Evolutionary conservation across 2,113 vertebrate genomes (phyloP), one percentile per base, ranked within the genome.

Genomic region (Neopipo cinnamomea): DNA sequence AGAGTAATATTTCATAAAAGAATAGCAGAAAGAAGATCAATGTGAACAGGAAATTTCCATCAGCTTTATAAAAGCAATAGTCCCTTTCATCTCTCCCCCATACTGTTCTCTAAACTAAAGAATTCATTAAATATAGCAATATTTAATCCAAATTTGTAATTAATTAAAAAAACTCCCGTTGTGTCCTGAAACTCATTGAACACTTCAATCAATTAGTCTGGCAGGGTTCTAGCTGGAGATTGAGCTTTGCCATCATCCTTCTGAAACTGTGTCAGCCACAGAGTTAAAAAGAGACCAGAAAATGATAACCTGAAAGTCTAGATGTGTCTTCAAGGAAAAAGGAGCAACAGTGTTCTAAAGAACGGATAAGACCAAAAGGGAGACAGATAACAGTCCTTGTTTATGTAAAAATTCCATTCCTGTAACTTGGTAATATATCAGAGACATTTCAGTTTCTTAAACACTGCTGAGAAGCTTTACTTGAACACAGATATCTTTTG

Each of bases 371-470:
- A 67, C 47, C 56, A 19, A 73, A 77, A 81, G 23, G 6, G 39
- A 91, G 61, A 85, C 24, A 37, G 50, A 19, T 75, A 87, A 67
- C 33, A 61, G 19, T 11, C 33, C n/a, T 44, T 88, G 71, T 41
- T 95, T 85, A 82, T n/a, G 61, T 27, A 85, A 85, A 95, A 91
- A 95, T 81, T 81, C 56, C 61, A 72, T 68, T 91, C 70, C 44
- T 56, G 19, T 41, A 91, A 75, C 22, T 53, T 10, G 1, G 10
- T 53, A 86, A 77, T 58, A 4, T 15, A 85, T 71, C 77, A 87
- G 56, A 61, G 33, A 52, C 0, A 1, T 84, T 89, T 62, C 42
- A 63, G 16, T 63, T 89, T 78, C 33, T 85, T 67, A 75, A 63
- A 75, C 65, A 33, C 21, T 37, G 61, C 30, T 80, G 41, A 53